Percentiles rank a stretch among this genome's conserved stretches.
Evolutionary conservation across 2,113 vertebrate genomes (phyloP).

Genomic region (Ploceus nigricollis): DNA sequence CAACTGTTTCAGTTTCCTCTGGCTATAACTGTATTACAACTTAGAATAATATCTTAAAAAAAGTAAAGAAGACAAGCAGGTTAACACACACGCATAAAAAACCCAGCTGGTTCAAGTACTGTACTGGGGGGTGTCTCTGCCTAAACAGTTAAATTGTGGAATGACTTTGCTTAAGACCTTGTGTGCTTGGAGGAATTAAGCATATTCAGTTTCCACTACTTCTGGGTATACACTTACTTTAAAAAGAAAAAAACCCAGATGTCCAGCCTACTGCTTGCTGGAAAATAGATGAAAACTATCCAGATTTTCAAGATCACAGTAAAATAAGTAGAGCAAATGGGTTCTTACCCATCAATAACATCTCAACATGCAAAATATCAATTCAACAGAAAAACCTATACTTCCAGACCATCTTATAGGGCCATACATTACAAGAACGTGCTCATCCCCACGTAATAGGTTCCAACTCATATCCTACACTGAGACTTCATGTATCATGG

Average conservation of each 20-base stretch:
- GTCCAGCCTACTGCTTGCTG: constrained; percentile 53
- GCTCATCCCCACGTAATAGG: neutral
- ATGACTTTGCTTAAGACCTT: constrained; percentile 23
- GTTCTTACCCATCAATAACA: constrained; percentile 35
- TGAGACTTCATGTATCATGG: neutral
- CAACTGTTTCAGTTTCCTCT: neutral
- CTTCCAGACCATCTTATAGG: neutral
- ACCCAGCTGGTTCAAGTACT: neutral
- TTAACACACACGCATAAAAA: neutral
- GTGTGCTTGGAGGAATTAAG: constrained; percentile 17
- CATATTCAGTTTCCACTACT: constrained; percentile 42
- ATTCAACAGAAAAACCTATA: neutral
- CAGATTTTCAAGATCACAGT: constrained; percentile 57
- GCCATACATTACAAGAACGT: neutral
- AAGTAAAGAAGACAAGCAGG: neutral
- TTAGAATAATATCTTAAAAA: neutral
- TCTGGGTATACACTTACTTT: constrained; percentile 57
- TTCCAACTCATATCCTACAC: neutral
- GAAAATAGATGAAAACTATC: constrained; percentile 53
- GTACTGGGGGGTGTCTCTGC: neutral
- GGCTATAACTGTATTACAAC: neutral
- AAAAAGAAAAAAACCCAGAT: constrained; percentile 47
- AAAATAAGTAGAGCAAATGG: constrained; percentile 29
- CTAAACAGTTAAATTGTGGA: constrained; percentile 15
- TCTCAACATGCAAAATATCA: neutral